Conservation (phyloP, 37 sponge, comb jelly and placozoan species). For the Beroe forskalii region DNA sequence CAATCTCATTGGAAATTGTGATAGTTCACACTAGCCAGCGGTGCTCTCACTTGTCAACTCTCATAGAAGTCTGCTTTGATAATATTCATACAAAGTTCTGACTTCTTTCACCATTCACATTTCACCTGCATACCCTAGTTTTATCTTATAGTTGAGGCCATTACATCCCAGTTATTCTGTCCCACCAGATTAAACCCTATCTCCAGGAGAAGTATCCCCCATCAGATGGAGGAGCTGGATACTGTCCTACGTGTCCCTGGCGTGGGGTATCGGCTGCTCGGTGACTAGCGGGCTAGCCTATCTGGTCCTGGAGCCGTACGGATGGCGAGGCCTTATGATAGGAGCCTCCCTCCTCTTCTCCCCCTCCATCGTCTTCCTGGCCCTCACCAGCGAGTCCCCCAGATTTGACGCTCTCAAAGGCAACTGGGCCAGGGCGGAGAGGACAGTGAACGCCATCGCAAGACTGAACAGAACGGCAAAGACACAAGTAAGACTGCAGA, state of each 20-base stretch:
- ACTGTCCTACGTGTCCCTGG: neutral
- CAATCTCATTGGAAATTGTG: no score
- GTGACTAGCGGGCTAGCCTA: conserved; percentile 7
- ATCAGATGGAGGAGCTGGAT: neutral
- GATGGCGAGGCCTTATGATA: conserved; percentile 29
- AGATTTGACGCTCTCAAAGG: neutral
- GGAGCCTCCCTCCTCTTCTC: conserved; percentile 10
- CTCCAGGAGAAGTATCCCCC: neutral
- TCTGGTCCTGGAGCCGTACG: neutral
- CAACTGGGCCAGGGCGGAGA: conserved; percentile 2
- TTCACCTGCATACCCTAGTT: no score
- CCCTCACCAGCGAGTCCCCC: neutral
- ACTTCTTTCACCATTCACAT: no score
- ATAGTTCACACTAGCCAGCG: no score
- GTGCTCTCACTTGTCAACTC: no score
- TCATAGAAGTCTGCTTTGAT: no score
- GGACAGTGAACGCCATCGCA: neutral
- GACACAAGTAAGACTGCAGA: neutral
- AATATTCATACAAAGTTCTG: no score
- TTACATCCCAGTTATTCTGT: no score
- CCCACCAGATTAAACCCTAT: no score
- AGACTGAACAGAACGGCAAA: neutral
- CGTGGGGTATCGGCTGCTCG: conserved; percentile 6
- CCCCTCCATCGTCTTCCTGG: conserved; percentile 1
- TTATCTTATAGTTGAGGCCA: no score